Evolutionary conservation across 2,797 vertebrate species (phyloP).

Genomic region (Paratrypauchen microcephalus): DNA sequence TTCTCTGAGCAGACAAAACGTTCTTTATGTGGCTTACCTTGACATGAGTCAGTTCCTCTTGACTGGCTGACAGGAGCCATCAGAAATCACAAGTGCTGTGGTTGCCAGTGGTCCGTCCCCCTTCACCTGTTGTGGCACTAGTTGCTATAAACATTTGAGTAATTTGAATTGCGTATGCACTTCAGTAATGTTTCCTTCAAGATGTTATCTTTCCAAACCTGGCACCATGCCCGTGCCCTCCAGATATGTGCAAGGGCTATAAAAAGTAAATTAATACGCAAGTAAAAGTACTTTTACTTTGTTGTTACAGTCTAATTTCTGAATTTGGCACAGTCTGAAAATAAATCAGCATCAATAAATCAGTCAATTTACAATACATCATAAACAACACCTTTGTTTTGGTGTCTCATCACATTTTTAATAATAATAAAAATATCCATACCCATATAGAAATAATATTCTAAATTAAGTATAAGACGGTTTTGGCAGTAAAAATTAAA

Average conservation of each 20-base stretch:
- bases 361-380: not conserved
- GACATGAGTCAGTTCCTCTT: slow-evolving; percentile 71
- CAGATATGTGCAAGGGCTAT: slow-evolving; percentile 47
- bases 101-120: slow-evolving; percentile 67
- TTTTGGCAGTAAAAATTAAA: not conserved
- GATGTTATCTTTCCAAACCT: slow-evolving; percentile 87
- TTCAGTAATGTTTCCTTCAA: slow-evolving; percentile 90
- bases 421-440: not conserved
- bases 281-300: slow-evolving; percentile 5
- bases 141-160: slow-evolving; percentile 96
- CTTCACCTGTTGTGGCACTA: slow-evolving; percentile 86
- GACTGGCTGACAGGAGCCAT: slow-evolving; percentile 75
- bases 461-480: not conserved
- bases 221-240: slow-evolving; percentile 76
- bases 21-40: slow-evolving; percentile 57
- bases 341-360: not conserved
- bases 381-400: too few species aligned
- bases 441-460: too few species aligned
- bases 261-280: slow-evolving; percentile 26
- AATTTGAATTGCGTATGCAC: slow-evolving; percentile 88
- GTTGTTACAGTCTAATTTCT: not conserved
- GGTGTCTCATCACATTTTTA: not conserved
- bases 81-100: slow-evolving; percentile 65
- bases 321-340: slow-evolving; percentile 1
- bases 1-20: slow-evolving; percentile 57